These are phyloP conservation scores for Megalops atlanticus DNA, from an alignment of 2,113 vertebrate species.

Conservation along the genomic window DNA sequence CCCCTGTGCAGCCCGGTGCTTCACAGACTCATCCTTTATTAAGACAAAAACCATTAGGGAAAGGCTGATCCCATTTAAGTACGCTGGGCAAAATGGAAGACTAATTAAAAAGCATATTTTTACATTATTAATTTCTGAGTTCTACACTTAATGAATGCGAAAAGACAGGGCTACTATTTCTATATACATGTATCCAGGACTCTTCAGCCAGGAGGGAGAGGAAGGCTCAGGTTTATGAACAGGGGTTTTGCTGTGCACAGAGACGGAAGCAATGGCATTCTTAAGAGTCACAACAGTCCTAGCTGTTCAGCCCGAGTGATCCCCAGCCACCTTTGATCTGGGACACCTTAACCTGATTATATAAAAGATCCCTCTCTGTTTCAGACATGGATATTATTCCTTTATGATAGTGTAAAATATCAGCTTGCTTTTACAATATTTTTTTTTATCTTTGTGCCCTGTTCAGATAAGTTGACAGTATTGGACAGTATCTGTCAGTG, in stretches of 20 bases:
- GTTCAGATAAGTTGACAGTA: too few relatives aligned
- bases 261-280: background rate
- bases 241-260: conserved; percentile 70
- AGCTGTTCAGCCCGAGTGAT: too few relatives aligned
- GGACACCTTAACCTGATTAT: too few relatives aligned
- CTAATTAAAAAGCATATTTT: conserved; percentile 99
- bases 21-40: conserved; percentile 99
- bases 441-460: too few relatives aligned
- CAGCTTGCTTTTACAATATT: too few relatives aligned
- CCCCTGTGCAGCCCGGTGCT: conserved; percentile 94
- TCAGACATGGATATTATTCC: too few relatives aligned
- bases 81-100: conserved; percentile 97
- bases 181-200: conserved; percentile 87
- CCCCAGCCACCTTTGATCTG: too few relatives aligned
- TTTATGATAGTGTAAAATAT: too few relatives aligned
- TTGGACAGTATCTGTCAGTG: background rate
- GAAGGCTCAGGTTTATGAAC: conserved; percentile 81
- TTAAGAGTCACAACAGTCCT: background rate
- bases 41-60: conserved; percentile 94
- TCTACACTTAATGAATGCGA: conserved; percentile 99
- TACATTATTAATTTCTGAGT: conserved; percentile 99
- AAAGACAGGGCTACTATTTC: conserved; percentile 97
- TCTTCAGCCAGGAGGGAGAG: conserved; percentile 81
- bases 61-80: conserved; percentile 97
- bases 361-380: too few relatives aligned